Conservation (phyloP, 2,113 vertebrate species). For the Lophochroa leadbeateri region DNA sequence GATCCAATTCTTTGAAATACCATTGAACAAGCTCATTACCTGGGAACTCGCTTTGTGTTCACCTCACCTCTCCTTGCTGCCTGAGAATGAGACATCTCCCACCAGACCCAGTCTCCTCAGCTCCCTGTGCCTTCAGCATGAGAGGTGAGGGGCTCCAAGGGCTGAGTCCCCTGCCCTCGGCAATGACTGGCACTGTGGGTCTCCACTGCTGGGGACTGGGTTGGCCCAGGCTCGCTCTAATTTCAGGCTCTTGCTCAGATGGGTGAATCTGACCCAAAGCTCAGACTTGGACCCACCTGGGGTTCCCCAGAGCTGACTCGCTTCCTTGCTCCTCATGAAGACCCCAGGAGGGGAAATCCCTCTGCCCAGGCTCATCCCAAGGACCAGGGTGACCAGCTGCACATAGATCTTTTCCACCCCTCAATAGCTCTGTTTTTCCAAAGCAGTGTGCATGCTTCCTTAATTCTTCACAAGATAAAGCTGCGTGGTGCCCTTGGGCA, state of each 20-base stretch:
- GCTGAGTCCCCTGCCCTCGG: neutral
- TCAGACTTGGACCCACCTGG: neutral
- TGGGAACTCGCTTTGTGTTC: neutral
- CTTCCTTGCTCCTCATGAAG: rapidly evolving
- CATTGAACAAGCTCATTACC: neutral
- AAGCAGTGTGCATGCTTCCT: neutral
- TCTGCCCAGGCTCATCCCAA: neutral
- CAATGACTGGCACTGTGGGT: neutral
- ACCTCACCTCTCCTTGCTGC: neutral
- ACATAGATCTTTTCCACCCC: neutral
- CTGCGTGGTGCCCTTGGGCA: neutral
- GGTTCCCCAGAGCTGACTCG: neutral
- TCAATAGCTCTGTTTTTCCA: neutral
- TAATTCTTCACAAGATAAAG: neutral
- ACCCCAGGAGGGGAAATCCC: neutral
- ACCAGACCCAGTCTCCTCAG: neutral
- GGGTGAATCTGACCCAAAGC: neutral
- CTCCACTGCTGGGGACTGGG: neutral
- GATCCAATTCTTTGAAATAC: neutral
- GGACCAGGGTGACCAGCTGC: neutral
- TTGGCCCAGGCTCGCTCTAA: neutral
- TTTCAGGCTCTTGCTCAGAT: neutral
- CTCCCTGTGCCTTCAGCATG: neutral
- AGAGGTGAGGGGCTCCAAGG: neutral
- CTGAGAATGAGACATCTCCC: neutral